Conservation (phyloP, 1,140 invertebrate species). For the Cephus cinctus region DNA sequence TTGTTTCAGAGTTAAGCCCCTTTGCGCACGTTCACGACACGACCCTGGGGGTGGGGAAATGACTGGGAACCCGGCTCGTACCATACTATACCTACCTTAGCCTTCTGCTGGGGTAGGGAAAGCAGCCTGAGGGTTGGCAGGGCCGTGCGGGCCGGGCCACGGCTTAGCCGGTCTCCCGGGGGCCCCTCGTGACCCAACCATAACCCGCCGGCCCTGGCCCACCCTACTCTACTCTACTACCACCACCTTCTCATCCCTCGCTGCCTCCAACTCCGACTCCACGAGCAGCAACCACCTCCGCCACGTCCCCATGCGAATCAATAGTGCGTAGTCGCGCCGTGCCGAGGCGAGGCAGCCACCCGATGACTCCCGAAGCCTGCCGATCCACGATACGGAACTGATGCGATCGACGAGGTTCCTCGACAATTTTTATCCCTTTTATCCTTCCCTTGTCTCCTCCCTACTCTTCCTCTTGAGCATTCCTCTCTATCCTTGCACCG, state of each 20-base stretch:
- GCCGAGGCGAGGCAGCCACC: slow-evolving; percentile 37
- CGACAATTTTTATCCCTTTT: background rate
- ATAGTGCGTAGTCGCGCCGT: slow-evolving; percentile 49
- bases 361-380: slow-evolving; percentile 35
- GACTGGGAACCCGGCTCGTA: slow-evolving; percentile 21
- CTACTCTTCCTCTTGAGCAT: slow-evolving; percentile 10
- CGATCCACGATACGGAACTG: slow-evolving; percentile 18
- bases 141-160: background rate
- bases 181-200: slow-evolving; percentile 16
- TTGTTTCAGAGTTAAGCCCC: slow-evolving; percentile 38
- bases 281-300: slow-evolving; percentile 23
- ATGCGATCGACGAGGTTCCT: background rate
- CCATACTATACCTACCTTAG: slow-evolving; percentile 15
- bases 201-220: slow-evolving; percentile 29
- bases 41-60: slow-evolving; percentile 23
- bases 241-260: too few relatives aligned
- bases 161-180: slow-evolving; percentile 25
- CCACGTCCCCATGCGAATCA: slow-evolving; percentile 48
- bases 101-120: slow-evolving; percentile 2
- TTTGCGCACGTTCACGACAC: slow-evolving; percentile 30
- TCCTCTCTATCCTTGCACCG: slow-evolving; percentile 7
- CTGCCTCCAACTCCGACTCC: slow-evolving; percentile 14
- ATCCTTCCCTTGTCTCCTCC: slow-evolving; percentile 3
- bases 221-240: too few relatives aligned
- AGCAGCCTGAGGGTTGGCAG: background rate